Base-by-base conservation (phyloP, 2,888 invertebrate species). In the Drosophila greeni region DNA sequence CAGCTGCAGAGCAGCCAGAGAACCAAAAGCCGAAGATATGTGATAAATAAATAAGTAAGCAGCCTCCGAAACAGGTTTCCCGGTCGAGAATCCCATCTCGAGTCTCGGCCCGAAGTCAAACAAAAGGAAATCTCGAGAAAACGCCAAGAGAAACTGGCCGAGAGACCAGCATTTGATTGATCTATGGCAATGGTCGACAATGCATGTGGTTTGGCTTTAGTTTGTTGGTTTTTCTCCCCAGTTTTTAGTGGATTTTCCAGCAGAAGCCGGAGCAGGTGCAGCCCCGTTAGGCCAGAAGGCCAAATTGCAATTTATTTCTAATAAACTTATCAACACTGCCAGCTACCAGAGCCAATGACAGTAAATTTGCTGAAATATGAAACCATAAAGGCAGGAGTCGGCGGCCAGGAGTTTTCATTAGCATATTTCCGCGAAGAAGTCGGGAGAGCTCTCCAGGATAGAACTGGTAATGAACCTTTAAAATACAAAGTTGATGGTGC, bases 231-330 rank as follows among this genome's bases (percentile, higher is more conserved):
- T 48, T 48, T 39, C 11, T 16, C 4, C 16, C 31, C 29, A 2
- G 8, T 14, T 26, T 31, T 66, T 48, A 42, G 45, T 26, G 33
- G 16, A 14, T 29, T 45, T 45, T 53, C 49, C 69, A 83, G 73
- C 72, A 69, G 40, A 18, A 40, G 40, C 23, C 20, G 73, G 69
- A 75, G 65, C 64, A 77, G 76, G 29, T 29, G 45, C 66, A 59
- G 36, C 74, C 72, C 78, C 84, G 84, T 83, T 83, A 78, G 68
- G 20, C 65, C 20, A 55, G 48, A 31, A 66, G 54, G 74, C 85
- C 73, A 85, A 85, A 80, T 85, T 83, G 81, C 81, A 82, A 82
- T 82, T 82, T 85, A 82, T 82, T 70, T 82, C 85, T 84, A 85
- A 82, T 82, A 82, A 82, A 82, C 81, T 85, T 82, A 82, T 82